Evolutionary conservation across 2,888 invertebrate species (phyloP), one percentile per base, ranked within the genome.

Genomic region (Ommatoiulus sabulosus): DNA sequence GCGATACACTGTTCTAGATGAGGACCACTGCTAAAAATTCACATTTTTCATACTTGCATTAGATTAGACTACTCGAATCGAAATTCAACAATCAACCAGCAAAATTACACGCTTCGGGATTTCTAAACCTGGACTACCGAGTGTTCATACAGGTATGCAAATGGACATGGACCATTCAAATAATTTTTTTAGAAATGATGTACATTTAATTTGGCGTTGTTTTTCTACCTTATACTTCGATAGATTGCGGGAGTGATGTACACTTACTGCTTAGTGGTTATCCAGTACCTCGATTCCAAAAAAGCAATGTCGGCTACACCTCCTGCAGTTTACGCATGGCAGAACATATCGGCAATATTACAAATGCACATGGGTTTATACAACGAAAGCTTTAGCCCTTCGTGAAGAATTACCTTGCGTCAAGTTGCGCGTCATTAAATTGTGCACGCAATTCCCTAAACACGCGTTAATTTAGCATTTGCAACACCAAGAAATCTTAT

Each of bases 81-180:
- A 87, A 87, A 57, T 57, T 87, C 52, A 57, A 57, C n/a, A 46
- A 44, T 12, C 43, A 57, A 2, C 87, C 87, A 3, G 35, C 52
- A 57, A 87, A 87, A 52, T 17, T 87, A 2, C 24, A 52, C 2
- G 87, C 87, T 15, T 87, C 87, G 3, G 57, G 57, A 48, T 87
- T 87, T 87, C 17, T 87, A 35, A 57, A 52, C 43, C 3, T 87
- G 4, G 87, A 87, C 57, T 87, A 87, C 15, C 87, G 87, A 43
- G 57, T 87, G 35, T 52, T 87, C 8, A 43, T 43, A 6, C 87
- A 87, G 87, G 87, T 87, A 48, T 17, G 44, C 12, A 35, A 35
- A 24, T 63, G 20, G 8, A 63, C 48, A 48, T 10, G 48, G 12
- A 48, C 0, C 7, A 2, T 0, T 2, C 12, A 48, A 48, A 10